Conservation (phyloP, 2,113 vertebrate genomes). For the Danionella cerebrum region DNA sequence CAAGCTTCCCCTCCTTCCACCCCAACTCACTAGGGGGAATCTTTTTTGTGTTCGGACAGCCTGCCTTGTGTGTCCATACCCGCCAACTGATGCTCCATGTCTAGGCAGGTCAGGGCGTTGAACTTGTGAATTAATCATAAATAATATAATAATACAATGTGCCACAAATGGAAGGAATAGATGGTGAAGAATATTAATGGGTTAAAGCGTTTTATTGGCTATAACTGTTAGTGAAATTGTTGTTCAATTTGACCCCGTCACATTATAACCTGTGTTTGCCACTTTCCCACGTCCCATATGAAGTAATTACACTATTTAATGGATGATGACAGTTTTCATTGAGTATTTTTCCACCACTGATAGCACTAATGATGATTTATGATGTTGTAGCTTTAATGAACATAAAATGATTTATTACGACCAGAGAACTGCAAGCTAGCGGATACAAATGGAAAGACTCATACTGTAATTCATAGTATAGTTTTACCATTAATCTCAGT, state of each 20-base stretch:
- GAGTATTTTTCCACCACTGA: conserved; percentile 52
- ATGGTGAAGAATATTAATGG: background rate
- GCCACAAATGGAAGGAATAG: background rate
- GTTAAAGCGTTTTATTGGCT: background rate
- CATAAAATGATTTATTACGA: conserved; percentile 46
- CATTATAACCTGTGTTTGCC: background rate
- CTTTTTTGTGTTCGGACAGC: too few species aligned
- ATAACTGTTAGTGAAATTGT: background rate
- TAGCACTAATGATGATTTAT: conserved; percentile 53
- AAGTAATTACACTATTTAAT: conserved; percentile 44
- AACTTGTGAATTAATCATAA: too few species aligned
- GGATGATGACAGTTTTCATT: conserved; percentile 49
- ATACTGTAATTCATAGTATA: conserved; percentile 41
- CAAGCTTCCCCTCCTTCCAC: too few species aligned
- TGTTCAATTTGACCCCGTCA: background rate
- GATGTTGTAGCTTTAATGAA: conserved; percentile 36
- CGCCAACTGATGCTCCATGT: too few species aligned
- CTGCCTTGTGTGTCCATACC: too few species aligned
- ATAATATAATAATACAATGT: too few species aligned
- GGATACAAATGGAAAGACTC: conserved; percentile 44
- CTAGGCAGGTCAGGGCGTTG: too few species aligned
- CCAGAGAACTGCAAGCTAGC: conserved; percentile 40
- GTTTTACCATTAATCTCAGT: background rate
- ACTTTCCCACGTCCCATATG: background rate
- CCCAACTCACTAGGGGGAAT: too few species aligned